Percentiles rank a stretch among this genome's conserved stretches.
Conservation (phyloP, 2,888 invertebrate genomes). For the Spodoptera littoralis region DNA sequence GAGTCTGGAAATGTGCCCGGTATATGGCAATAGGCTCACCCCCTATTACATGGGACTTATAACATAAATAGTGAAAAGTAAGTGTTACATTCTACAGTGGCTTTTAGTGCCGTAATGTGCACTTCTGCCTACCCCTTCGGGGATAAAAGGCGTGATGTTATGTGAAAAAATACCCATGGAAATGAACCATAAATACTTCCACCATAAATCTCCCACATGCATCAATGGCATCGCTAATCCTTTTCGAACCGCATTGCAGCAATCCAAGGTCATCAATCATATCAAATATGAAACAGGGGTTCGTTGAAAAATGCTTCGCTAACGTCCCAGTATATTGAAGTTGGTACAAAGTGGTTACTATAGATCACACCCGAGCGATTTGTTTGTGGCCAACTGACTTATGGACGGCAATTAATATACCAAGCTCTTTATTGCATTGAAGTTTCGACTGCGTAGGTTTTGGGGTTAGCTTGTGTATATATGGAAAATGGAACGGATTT, state of each 20-base stretch:
- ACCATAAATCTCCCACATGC: neutral
- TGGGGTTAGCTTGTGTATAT: no score
- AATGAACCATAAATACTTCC: no score
- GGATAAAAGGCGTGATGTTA: no score
- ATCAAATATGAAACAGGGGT: conserved; percentile 42
- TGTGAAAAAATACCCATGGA: no score
- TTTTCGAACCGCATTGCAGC: conserved; percentile 48
- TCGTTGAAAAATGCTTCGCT: conserved; percentile 55
- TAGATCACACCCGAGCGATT: conserved; percentile 72
- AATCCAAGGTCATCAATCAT: conserved; percentile 49
- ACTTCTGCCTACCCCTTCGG: no score
- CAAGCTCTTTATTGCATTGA: conserved; percentile 69
- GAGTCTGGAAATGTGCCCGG: no score
- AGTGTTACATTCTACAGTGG: no score
- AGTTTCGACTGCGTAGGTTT: conserved; percentile 35
- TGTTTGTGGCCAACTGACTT: conserved; percentile 74
- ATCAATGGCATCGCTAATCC: conserved; percentile 13
- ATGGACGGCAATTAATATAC: conserved; percentile 74
- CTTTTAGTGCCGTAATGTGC: no score
- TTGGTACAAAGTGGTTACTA: conserved; percentile 67
- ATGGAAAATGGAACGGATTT: no score
- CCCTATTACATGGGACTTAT: no score
- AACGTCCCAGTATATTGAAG: conserved; percentile 64
- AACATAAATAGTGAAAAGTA: no score
- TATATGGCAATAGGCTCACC: no score